Conservation (phyloP, 37 sponge, comb jelly and placozoan genomes). For the Haliclona indistincta region DNA sequence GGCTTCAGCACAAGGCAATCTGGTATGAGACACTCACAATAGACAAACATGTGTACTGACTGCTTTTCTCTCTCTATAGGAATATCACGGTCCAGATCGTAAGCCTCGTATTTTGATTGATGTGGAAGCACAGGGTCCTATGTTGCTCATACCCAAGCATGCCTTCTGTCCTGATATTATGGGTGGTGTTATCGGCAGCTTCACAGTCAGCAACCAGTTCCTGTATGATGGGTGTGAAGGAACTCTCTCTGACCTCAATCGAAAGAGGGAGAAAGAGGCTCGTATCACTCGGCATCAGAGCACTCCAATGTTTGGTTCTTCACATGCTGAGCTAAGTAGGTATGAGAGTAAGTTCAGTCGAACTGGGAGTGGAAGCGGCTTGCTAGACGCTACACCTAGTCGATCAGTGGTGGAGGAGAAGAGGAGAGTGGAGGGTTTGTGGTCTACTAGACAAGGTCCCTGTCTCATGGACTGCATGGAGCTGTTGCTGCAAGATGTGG, state of each 20-base stretch:
- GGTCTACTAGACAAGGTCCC: conserved; percentile 56
- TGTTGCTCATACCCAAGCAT: conserved; percentile 89
- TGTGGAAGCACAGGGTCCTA: conserved; percentile 80
- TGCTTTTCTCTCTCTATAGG: too few species aligned
- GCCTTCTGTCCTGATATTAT: conserved; percentile 87
- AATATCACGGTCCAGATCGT: conserved; percentile 77
- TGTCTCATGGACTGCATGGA: conserved; percentile 85
- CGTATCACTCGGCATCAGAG: not conserved
- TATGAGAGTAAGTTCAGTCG: not conserved
- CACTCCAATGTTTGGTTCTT: not conserved
- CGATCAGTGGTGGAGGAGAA: conserved; percentile 19
- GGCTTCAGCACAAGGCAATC: conserved; percentile 72
- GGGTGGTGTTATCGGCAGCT: conserved; percentile 83
- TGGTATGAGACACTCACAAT: conserved; percentile 48
- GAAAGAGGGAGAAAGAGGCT: not conserved
- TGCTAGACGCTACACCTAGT: not conserved
- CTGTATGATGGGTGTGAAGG: conserved; percentile 59
- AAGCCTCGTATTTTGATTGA: conserved; percentile 86
- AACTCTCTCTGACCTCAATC: conserved; percentile 30
- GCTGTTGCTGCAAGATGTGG: conserved; percentile 71
- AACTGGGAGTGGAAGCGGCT: not conserved
- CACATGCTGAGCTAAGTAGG: too few species aligned
- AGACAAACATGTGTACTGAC: not conserved
- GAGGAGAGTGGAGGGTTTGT: conserved; percentile 13
- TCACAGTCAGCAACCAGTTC: conserved; percentile 76